These are phyloP conservation scores for Nansenia antarctica DNA, from an alignment of 2,113 vertebrate species.

Conservation along the genomic window DNA sequence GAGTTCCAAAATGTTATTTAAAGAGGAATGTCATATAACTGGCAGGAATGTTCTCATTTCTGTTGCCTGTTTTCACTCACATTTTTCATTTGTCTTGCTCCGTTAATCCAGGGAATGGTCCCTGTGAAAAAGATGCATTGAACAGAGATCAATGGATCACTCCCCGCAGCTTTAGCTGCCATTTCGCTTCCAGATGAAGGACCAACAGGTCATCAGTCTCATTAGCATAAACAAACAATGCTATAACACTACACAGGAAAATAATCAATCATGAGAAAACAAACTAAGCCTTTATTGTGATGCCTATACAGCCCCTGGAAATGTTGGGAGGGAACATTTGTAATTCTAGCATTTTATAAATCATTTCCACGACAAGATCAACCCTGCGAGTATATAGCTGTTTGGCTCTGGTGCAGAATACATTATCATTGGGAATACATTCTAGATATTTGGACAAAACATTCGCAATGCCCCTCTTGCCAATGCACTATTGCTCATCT, in stretches of 20 bases:
- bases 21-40: background rate
- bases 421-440: conserved; percentile 68
- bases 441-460: conserved; percentile 67
- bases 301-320: conserved; percentile 50
- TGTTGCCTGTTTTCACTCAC: background rate
- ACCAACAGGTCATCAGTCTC: conserved; percentile 70
- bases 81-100: conserved; percentile 50
- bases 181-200: conserved; percentile 71
- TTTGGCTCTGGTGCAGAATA: conserved; percentile 57
- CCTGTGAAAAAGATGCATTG: conserved; percentile 59
- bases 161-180: conserved; percentile 69
- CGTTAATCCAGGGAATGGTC: conserved; percentile 53
- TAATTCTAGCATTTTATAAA: conserved; percentile 42
- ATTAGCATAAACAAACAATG: conserved; percentile 79
- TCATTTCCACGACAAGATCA: conserved; percentile 56
- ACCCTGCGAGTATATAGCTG: conserved; percentile 49
- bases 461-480: conserved; percentile 66
- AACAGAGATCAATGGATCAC: conserved; percentile 69
- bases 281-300: conserved; percentile 61
- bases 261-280: conserved; percentile 67
- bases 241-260: conserved; percentile 46
- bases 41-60: background rate
- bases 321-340: conserved; percentile 6
- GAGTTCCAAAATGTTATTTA: background rate
- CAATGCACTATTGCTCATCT: conserved; percentile 70